Conservation (phyloP, 2,113 vertebrate species). For the Tiliqua scincoides region DNA sequence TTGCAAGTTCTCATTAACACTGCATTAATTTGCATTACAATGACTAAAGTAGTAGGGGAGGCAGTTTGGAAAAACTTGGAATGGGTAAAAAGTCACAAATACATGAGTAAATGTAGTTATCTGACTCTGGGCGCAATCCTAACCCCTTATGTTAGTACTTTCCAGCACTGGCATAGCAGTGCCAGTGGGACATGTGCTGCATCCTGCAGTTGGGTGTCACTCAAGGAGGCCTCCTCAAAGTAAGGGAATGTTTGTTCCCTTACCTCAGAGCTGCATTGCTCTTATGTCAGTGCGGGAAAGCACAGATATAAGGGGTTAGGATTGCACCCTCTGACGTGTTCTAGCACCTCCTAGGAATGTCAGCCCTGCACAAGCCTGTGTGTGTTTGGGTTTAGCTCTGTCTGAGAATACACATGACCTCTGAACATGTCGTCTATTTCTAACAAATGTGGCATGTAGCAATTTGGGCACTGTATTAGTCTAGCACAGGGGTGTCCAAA, state of each 20-base stretch:
- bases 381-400: background rate
- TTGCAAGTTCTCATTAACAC: background rate
- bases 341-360: background rate
- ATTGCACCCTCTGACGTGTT: no score
- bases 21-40: slow-evolving; percentile 2
- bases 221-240: no score
- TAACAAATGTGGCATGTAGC: background rate
- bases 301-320: no score
- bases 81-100: background rate
- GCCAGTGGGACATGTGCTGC: no score
- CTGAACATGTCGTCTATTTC: background rate
- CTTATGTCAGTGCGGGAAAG: no score
- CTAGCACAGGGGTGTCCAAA: no score
- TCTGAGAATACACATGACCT: background rate
- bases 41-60: background rate
- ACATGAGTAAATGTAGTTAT: background rate
- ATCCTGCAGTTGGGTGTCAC: no score
- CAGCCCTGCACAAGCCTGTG: background rate
- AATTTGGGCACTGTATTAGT: background rate
- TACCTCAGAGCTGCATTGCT: no score
- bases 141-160: no score
- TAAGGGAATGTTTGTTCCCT: no score
- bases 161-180: no score
- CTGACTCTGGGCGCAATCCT: no score
- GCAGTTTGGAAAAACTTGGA: background rate